phyloP scores from a whole-genome alignment of 1,140 invertebrate species.

The Drosophila serrata region DNA sequence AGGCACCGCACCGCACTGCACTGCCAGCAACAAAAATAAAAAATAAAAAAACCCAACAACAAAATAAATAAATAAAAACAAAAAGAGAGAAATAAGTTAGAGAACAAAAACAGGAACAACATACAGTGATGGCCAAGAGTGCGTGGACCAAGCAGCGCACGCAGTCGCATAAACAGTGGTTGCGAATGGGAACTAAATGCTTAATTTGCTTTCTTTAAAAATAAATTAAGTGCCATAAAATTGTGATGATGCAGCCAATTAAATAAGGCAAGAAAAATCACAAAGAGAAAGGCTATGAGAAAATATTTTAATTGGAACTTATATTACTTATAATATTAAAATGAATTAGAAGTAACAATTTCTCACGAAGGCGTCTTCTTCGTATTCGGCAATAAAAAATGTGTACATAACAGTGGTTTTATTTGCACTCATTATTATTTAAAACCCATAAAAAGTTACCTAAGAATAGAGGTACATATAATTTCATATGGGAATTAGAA shows the following conservation, averaged over 20 bases:
- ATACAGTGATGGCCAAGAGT: conserved; percentile 42
- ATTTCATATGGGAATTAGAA: too few relatives aligned
- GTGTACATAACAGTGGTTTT: neutral
- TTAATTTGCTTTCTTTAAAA: conserved; percentile 9
- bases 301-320: conserved; percentile 11
- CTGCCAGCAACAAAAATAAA: conserved; percentile 32
- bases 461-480: too few relatives aligned
- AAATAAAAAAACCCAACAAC: conserved; percentile 31
- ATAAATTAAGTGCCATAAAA: neutral
- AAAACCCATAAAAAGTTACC: neutral
- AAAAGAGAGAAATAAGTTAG: conserved; percentile 25
- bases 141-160: conserved; percentile 26
- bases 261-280: neutral
- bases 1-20: conserved; percentile 34
- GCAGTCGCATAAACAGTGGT: conserved; percentile 12
- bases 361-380: neutral
- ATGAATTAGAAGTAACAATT: neutral
- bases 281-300: neutral
- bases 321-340: neutral
- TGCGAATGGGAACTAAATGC: neutral
- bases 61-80: conserved; percentile 27
- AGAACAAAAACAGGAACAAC: conserved; percentile 16
- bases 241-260: neutral
- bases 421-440: neutral
- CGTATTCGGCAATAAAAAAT: neutral